Evolutionary conservation across 2,797 vertebrate species (phyloP).

Genomic region (Loris lydekkerianus): DNA sequence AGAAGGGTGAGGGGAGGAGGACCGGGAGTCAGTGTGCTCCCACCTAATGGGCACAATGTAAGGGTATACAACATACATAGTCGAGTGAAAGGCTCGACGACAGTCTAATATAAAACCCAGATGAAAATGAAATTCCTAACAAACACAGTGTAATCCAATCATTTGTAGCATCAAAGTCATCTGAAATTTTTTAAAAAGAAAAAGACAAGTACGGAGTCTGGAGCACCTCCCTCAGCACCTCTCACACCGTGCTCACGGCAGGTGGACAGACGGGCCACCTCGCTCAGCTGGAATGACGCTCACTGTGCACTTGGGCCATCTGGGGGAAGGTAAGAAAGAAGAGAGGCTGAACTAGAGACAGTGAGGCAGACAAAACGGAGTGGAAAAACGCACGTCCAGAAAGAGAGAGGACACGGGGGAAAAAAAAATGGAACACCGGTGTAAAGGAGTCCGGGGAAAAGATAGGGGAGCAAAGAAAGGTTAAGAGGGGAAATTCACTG

Average conservation of each 20-base stretch:
- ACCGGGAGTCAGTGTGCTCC: too few species aligned
- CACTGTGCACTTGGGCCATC: neutral
- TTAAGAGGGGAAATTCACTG: too few species aligned
- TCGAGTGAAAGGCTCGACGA: too few species aligned
- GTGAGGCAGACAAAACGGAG: neutral
- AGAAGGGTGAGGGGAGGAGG: too few species aligned
- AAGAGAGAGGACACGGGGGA: neutral
- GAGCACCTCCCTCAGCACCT: neutral
- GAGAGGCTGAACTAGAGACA: neutral
- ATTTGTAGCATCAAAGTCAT: too few species aligned
- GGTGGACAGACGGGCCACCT: neutral
- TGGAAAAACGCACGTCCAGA: neutral
- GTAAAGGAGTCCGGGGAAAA: rapidly evolving
- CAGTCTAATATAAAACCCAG: too few species aligned
- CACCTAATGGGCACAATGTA: too few species aligned
- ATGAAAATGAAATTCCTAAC: too few species aligned
- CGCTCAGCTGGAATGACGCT: neutral
- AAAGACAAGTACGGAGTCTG: neutral
- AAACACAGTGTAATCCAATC: too few species aligned
- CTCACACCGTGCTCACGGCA: rapidly evolving
- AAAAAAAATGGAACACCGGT: neutral
- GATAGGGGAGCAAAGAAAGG: neutral
- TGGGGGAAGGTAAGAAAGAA: neutral
- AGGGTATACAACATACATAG: too few species aligned
- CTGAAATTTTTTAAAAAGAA: too few species aligned